Percentiles rank a stretch among this genome's conserved stretches.
phyloP scores from a whole-genome alignment of 2,113 vertebrate genomes.

The Mobula birostris region DNA sequence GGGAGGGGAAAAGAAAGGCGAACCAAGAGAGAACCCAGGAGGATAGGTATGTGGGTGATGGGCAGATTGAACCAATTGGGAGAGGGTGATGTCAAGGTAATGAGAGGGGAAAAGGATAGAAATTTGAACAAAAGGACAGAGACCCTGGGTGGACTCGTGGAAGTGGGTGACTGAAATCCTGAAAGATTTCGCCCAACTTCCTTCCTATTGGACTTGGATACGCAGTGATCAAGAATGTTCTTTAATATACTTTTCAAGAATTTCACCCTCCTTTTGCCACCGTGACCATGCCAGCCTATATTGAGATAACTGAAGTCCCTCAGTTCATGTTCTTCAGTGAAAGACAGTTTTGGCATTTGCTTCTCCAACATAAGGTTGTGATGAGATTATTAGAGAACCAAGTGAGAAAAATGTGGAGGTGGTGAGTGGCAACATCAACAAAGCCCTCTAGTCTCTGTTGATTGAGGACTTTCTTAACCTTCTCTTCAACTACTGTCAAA shows the following conservation, averaged over 20 bases:
- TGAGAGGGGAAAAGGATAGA: no score
- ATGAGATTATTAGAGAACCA: background rate
- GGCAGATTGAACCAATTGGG: no score
- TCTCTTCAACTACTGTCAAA: background rate
- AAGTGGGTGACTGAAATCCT: no score
- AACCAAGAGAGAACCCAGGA: no score
- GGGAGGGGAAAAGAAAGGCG: no score
- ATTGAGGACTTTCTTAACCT: background rate
- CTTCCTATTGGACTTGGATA: background rate
- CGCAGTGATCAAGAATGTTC: background rate
- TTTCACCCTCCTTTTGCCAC: background rate
- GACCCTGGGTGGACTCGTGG: no score
- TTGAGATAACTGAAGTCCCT: background rate
- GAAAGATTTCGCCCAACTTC: background rate
- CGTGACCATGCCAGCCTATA: background rate
- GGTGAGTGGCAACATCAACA: background rate
- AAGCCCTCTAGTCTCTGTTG: background rate
- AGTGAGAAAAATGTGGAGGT: background rate
- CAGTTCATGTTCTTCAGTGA: background rate
- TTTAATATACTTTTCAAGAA: background rate
- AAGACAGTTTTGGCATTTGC: background rate
- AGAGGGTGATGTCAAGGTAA: no score
- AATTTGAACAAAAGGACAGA: no score
- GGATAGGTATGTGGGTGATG: no score
- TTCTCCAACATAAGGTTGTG: background rate